Evolutionary conservation across 2,888 invertebrate genomes (phyloP).

Genomic region (Helobdella robusta): DNA sequence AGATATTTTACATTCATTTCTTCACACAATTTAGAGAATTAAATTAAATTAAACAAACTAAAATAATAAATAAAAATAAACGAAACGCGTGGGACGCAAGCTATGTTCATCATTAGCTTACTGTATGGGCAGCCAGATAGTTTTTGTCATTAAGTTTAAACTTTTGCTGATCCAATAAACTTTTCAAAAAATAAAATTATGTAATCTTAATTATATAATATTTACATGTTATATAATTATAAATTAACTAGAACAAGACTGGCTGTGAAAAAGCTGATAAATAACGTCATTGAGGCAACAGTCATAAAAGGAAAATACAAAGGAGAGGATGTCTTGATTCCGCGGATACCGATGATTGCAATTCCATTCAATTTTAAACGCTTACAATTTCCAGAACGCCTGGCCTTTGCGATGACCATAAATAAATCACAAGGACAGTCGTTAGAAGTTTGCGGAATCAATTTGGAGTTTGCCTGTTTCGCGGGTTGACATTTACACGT

Average conservation of each 20-base stretch:
- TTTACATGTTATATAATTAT: too few species aligned
- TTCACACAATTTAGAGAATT: too few species aligned
- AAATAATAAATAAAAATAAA: too few species aligned
- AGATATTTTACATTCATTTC: conserved; percentile 13
- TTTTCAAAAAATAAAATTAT: too few species aligned
- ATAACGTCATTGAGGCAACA: conserved; percentile 34
- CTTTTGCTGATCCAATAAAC: too few species aligned
- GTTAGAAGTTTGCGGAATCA: conserved; percentile 25
- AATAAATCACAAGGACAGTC: conserved; percentile 5
- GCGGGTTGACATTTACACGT: conserved; percentile 25
- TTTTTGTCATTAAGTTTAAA: too few species aligned
- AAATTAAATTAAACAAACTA: too few species aligned
- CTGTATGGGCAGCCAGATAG: too few species aligned
- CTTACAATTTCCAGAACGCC: not conserved
- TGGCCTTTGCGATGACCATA: conserved; percentile 9
- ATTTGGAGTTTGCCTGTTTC: too few species aligned
- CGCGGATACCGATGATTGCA: conserved; percentile 35
- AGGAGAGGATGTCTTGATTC: conserved; percentile 35
- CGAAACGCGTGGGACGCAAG: too few species aligned
- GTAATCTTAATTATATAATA: conserved; percentile 34
- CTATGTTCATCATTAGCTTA: too few species aligned
- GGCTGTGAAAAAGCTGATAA: conserved; percentile 31
- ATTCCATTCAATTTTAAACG: conserved; percentile 11
- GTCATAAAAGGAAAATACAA: conserved; percentile 30
- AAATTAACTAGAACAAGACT: conserved; percentile 38